Evolutionary conservation across 2,888 invertebrate genomes (phyloP).

Genomic region (Trachelus tabidus): DNA sequence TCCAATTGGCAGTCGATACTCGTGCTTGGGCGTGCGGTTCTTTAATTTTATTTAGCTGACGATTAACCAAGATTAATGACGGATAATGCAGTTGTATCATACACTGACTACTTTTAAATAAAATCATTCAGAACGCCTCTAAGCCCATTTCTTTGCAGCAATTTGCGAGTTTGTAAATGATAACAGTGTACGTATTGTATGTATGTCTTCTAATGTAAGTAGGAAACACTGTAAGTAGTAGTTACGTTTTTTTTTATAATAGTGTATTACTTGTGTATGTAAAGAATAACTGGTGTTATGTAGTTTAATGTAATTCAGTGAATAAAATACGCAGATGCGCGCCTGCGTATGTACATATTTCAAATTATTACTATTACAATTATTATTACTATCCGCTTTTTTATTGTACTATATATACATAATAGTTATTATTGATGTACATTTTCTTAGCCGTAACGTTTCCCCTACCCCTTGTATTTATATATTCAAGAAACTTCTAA

Average conservation of each 20-base stretch:
- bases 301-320: constrained; percentile 21
- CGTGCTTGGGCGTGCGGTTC: constrained; percentile 17
- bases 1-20: constrained; percentile 11
- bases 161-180: constrained; percentile 20
- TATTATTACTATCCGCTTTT: constrained; percentile 34
- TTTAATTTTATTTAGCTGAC: constrained; percentile 28
- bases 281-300: constrained; percentile 15
- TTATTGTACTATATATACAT: constrained; percentile 35
- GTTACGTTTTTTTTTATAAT: constrained; percentile 34
- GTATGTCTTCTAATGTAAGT: constrained; percentile 30
- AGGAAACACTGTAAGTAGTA: constrained; percentile 35
- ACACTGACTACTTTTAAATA: constrained; percentile 41
- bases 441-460: constrained; percentile 53
- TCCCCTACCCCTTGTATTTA: constrained; percentile 51
- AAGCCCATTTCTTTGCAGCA: constrained; percentile 25
- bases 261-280: constrained; percentile 24
- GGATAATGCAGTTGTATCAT: constrained; percentile 37
- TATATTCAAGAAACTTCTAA: constrained; percentile 54
- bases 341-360: constrained; percentile 22
- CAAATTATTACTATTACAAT: constrained; percentile 20
- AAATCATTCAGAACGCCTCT: constrained; percentile 19
- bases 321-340: constrained; percentile 25
- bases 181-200: constrained; percentile 44
- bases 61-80: constrained; percentile 23
- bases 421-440: constrained; percentile 53